Evolutionary conservation across 2,888 invertebrate genomes (phyloP), one percentile per base, ranked within the genome.

Genomic region (Lasioglossum villosulum): DNA sequence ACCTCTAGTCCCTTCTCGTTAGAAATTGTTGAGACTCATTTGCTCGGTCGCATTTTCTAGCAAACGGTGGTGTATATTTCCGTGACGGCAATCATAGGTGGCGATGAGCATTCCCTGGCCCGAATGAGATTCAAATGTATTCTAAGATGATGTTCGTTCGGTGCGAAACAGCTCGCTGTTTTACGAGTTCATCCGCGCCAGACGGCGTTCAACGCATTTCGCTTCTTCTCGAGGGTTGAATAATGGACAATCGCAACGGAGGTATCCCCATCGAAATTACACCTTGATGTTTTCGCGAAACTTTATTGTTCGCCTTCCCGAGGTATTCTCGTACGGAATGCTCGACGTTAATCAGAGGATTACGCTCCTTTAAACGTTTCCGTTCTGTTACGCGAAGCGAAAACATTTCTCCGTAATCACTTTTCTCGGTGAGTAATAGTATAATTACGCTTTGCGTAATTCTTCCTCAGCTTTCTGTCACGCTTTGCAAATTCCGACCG

Each of bases 71-170:
- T 63, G 27, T 16, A 16, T 6, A 30, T 27, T 81, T 78, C 73
- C 48, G 66, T 10, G 10, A 68, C 66, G 10, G 10, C 34, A 23
- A 68, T 68, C 34, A 68, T 34, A 39, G 80, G 75, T 56, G 76
- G 48, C 59, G 39, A 19, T 45, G n/a, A 27, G 48, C 73, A 78
- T 68, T 80, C 19, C 34, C 34, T 71, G 68, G 72, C 74, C 56
- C 76, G 88, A 91, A 91, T 91, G 89, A 89, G 83, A 93, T 92
- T 92, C 87, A 92, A 93, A 93, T 92, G 89, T 92, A 92, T 92
- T 92, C 89, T 30, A 82, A 76, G 82, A 82, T 84, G 86, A 89
- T 88, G 86, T 86, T 90, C 86, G 87, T 86, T 87, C 80, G 81
- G 86, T 68, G 79, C 79, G 70, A 82, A 84, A 75, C 75, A 75